Evolutionary conservation across 2,797 vertebrate species (phyloP), one percentile per base, ranked within the genome.

Genomic region (Molossus alvarezi): DNA sequence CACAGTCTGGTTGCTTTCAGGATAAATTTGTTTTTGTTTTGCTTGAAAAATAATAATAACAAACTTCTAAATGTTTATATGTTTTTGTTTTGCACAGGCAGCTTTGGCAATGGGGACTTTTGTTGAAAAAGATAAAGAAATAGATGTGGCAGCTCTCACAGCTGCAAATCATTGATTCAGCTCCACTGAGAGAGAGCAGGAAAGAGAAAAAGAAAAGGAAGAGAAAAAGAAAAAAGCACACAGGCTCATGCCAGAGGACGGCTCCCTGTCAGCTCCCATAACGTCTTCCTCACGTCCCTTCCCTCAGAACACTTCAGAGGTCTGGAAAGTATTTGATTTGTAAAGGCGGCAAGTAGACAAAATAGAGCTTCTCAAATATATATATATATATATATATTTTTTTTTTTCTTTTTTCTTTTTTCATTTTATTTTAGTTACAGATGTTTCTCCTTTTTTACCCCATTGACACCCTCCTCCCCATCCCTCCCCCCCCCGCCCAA

Each of bases 161-260:
- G 97, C 95, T 97, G 95, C 48, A 93, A 94, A 89, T 75, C 86
- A 95, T 96, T 96, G 88, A 94, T 77, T 64, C 71, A 60, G 27
- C 67, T 58, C 17, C 20, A 90, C 51, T 89, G 18, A 58, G 15
- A 41, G 27, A 33, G 33, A n/a, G 64, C 23, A 10, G 4, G 10
- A 62, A 0, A 8, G 12, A 13, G 2, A 60, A 9, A 45, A 9
- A 11, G 55, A 80, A 9, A 15, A 11, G 33, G 29, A 25, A 79
- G 12, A 81, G 55, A 72, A 18, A 37, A 65, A 76, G 33, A 55
- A 58, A 58, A 65, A 37, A 53, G 7, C 0, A 0, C 41, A 85
- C 48, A 69, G 29, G 60, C 4, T 69, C 53, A 10, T 72, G 75
- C n/a, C 72, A 27, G 73, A 81, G 58, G 82, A 86, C 3, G 8